Base-by-base conservation (phyloP, 1,140 invertebrate genomes). In the Conus ventricosus region DNA sequence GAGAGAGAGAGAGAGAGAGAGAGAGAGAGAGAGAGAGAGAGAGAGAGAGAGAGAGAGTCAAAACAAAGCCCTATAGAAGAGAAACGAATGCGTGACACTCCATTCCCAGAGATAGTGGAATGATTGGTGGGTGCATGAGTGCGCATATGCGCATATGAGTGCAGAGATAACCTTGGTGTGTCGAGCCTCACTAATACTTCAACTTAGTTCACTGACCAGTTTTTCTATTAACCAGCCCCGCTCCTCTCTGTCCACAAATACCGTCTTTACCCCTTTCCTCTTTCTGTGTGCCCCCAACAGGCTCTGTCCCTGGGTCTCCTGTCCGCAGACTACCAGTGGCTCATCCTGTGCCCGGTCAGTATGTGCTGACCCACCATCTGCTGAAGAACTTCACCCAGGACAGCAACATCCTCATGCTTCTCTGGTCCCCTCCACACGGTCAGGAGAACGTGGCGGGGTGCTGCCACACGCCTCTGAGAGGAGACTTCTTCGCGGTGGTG, bases 11-110 rank as follows among this genome's bases (percentile, higher is more conserved):
- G 67, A 71, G 67, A 71, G 67, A n/a, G 67, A 71, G 67, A n/a
- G 67, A 71, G 67, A 71, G 67, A n/a, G 67, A n/a, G 67, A 71
- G 67, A 71, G 67, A n/a, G 67, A n/a, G 67, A n/a, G 67, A 71
- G 67, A 71, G 67, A 71, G 67, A 71, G 67, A 71, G 67, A 71
- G 67, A 71, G 67, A 71, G 67, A 71, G 67, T 7, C 6, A n/a
- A 23, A n/a, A 10, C 11, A 71, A n/a, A 71, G 0, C 15, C 6
- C 11, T 1, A 71, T 7, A 13, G 20, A 71, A n/a, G 20, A n/a
- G 20, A n/a, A 71, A 6, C 11, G 67, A 71, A 20, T 7, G 20
- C 6, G 15, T 11, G 8, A 60, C 15, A 60, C 15, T 60, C 15
- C 57, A 60, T 60, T 15, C 8, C 57, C 8, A 60, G 15, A 60